phyloP scores from a whole-genome alignment of 2,888 invertebrate genomes.

The Brachyopa scutellaris region DNA sequence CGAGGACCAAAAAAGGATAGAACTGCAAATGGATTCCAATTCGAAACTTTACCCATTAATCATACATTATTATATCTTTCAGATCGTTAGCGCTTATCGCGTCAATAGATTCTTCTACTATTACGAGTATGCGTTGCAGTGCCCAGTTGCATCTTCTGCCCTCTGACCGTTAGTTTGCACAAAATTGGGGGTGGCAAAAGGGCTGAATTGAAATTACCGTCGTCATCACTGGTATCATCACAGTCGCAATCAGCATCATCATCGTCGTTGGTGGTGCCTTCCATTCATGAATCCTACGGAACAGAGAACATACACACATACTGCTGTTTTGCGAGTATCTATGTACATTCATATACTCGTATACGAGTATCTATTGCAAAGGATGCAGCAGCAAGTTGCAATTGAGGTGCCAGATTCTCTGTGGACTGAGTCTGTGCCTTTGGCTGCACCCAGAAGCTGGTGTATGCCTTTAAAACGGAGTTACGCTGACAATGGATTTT shows the following conservation, averaged over 20 bases:
- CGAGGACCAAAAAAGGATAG: constrained; percentile 24
- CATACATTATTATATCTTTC: constrained; percentile 60
- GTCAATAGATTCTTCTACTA: constrained; percentile 39
- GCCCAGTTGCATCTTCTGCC: constrained; percentile 1
- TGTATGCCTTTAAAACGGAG: constrained; percentile 4
- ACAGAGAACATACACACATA: too few species aligned
- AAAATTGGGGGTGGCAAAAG: too few species aligned
- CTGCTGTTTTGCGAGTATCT: constrained; percentile 62
- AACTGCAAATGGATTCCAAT: constrained; percentile 62
- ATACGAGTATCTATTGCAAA: too few species aligned
- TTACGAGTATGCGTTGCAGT: too few species aligned
- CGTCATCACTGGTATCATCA: constrained; percentile 66
- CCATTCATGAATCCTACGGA: constrained; percentile 56
- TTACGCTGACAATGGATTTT: constrained; percentile 55
- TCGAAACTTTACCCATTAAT: constrained; percentile 69
- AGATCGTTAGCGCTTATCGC: constrained; percentile 65
- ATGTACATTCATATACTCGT: too few species aligned
- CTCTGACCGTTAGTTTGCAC: constrained; percentile 35
- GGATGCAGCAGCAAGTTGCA: constrained; percentile 55
- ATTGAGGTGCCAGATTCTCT: constrained; percentile 51
- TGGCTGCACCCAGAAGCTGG: constrained; percentile 31
- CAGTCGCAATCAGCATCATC: constrained; percentile 60
- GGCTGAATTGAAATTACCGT: constrained; percentile 65
- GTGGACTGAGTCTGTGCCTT: too few species aligned
- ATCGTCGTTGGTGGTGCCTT: constrained; percentile 30